Conservation (phyloP, 2,797 vertebrate species). For the Thalassophryne amazonica region DNA sequence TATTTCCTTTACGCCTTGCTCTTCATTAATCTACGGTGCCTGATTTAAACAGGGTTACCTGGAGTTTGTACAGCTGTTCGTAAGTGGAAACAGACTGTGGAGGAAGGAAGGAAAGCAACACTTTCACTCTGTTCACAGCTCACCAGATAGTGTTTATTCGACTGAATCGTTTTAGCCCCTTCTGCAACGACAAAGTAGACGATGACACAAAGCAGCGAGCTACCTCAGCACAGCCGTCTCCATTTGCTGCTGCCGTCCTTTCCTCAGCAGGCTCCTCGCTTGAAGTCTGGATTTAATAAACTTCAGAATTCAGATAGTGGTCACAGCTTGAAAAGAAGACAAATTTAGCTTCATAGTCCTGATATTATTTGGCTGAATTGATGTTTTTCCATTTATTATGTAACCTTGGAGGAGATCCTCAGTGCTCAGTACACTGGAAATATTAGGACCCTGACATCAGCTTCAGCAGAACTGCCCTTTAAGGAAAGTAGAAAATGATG, state of each 20-base stretch:
- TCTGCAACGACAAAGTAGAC: conserved; percentile 46
- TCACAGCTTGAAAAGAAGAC: conserved; percentile 58
- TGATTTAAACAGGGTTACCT: conserved; percentile 58
- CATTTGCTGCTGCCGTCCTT: conserved; percentile 46
- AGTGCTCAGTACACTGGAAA: conserved; percentile 14
- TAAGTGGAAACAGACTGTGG: conserved; percentile 60
- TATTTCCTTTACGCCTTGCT: conserved; percentile 49
- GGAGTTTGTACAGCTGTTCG: conserved; percentile 63
- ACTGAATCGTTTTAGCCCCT: conserved; percentile 42
- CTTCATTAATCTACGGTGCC: conserved; percentile 54
- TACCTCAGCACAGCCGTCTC: conserved; percentile 44
- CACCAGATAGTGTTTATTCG: conserved; percentile 69
- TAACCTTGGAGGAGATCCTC: conserved; percentile 33
- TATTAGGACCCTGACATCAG: conserved; percentile 25
- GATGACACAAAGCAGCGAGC: conserved; percentile 47
- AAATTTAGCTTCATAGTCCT: conserved; percentile 52
- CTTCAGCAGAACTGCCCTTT: conserved; percentile 28
- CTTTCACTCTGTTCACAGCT: conserved; percentile 42
- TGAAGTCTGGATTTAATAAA: conserved; percentile 50
- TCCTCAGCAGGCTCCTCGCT: conserved; percentile 29
- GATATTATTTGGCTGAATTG: conserved; percentile 46
- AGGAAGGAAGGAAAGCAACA: conserved; percentile 27
- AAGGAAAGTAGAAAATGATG: conserved; percentile 10
- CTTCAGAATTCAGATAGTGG: conserved; percentile 53
- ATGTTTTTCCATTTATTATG: conserved; percentile 49